These are phyloP conservation scores for Copidosoma aretas DNA, from an alignment of 2,888 invertebrate species.

Conservation along the genomic window DNA sequence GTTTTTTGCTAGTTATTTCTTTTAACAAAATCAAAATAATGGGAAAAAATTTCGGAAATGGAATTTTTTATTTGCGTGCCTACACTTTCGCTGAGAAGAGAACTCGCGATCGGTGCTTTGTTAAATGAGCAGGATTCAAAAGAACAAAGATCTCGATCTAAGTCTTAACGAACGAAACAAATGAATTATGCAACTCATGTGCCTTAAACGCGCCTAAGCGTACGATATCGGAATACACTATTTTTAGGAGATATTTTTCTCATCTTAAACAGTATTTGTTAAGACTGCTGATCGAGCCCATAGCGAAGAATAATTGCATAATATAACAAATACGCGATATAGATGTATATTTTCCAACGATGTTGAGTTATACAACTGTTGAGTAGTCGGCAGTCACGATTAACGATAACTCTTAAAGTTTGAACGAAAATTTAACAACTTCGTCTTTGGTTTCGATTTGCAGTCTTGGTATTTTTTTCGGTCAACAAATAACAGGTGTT, in stretches of 20 bases:
- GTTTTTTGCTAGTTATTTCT: no score
- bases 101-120: conserved; percentile 30
- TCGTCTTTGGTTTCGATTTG: no score
- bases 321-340: conserved; percentile 2
- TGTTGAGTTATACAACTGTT: conserved; percentile 19
- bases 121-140: neutral
- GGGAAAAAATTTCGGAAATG: no score
- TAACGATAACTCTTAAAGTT: no score
- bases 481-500: no score
- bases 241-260: conserved; percentile 25
- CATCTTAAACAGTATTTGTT: conserved; percentile 35
- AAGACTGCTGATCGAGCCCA: conserved; percentile 12
- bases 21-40: no score
- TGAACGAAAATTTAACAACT: no score
- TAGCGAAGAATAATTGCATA: no score
- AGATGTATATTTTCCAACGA: conserved; percentile 15
- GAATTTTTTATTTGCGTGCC: no score
- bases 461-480: no score
- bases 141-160: conserved; percentile 16
- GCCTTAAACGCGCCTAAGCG: conserved; percentile 32
- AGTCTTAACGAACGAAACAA: conserved; percentile 4
- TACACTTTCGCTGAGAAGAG: neutral
- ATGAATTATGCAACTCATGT: conserved; percentile 36
- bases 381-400: no score
- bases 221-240: conserved; percentile 18